Evolutionary conservation across 2,113 vertebrate genomes (phyloP).

Genomic region (Protobothrops mucrosquamatus): DNA sequence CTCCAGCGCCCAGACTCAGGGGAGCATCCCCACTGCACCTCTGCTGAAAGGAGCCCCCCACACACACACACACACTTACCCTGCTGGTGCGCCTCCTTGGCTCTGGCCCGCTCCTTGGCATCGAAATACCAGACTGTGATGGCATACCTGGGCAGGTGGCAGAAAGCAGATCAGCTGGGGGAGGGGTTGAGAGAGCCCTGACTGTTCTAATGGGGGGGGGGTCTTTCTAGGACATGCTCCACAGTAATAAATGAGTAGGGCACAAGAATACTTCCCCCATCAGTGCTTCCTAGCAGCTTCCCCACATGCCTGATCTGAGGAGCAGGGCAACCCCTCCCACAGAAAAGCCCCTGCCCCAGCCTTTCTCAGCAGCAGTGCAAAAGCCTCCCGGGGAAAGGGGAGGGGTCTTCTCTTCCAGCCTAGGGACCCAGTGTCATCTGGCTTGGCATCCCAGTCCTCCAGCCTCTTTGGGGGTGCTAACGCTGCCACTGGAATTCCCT

Average conservation of each 20-base stretch:
- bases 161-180: neutral
- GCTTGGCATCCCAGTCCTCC: neutral
- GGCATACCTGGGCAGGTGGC: conserved; percentile 75
- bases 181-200: neutral
- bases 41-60: too few relatives aligned
- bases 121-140: conserved; percentile 97
- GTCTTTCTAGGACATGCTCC: neutral
- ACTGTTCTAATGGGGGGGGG: neutral
- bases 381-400: neutral
- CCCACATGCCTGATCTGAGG: neutral
- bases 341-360: neutral
- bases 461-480: neutral
- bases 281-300: neutral
- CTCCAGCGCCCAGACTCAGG: neutral
- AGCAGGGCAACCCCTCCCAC: too few relatives aligned
- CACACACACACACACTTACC: conserved; percentile 62
- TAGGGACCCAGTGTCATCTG: neutral
- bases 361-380: neutral
- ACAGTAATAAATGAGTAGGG: neutral
- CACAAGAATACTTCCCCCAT: neutral
- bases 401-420: neutral
- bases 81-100: conserved; percentile 85
- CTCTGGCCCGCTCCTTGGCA: conserved; percentile 86
- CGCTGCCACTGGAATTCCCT: neutral
- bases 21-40: neutral